Conservation (phyloP, 2,888 invertebrate genomes). For the Drosophila merina region DNA sequence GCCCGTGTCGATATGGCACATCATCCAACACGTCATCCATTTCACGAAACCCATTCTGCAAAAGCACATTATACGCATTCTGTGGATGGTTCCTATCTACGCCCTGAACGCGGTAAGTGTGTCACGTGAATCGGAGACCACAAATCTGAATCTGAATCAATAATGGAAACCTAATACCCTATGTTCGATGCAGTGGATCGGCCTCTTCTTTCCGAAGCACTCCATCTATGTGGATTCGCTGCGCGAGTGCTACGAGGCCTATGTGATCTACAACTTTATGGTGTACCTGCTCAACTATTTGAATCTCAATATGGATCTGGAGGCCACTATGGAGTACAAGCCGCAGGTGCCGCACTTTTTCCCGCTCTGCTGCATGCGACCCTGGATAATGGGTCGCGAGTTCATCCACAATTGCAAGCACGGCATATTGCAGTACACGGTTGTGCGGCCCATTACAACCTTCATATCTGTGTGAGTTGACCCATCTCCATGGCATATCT, state of each 20-base stretch:
- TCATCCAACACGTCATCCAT: slow-evolving; percentile 96
- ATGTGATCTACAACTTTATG: slow-evolving; percentile 99
- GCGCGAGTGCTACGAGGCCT: slow-evolving; percentile 98
- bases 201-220: slow-evolving; percentile 92
- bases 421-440: slow-evolving; percentile 97
- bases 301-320: slow-evolving; percentile 93
- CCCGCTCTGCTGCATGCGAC: slow-evolving; percentile 95
- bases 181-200: slow-evolving; percentile 84
- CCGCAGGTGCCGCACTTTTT: slow-evolving; percentile 94
- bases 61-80: slow-evolving; percentile 96
- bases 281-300: slow-evolving; percentile 95
- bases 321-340: slow-evolving; percentile 91
- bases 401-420: slow-evolving; percentile 98
- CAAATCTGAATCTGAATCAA: slow-evolving; percentile 3
- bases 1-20: slow-evolving; percentile 97
- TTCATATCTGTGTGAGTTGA: slow-evolving; percentile 92
- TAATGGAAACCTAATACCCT: slow-evolving; percentile 30
- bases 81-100: slow-evolving; percentile 99
- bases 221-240: slow-evolving; percentile 97
- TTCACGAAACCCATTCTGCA: slow-evolving; percentile 96
- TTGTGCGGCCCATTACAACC: slow-evolving; percentile 95
- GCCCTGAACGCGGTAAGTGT: slow-evolving; percentile 94
- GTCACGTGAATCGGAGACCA: slow-evolving; percentile 42
- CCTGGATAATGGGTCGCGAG: slow-evolving; percentile 96
- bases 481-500: too few species aligned